Conservation (phyloP, 2,113 vertebrate genomes). For the Sphaerodactylus townsendi region DNA sequence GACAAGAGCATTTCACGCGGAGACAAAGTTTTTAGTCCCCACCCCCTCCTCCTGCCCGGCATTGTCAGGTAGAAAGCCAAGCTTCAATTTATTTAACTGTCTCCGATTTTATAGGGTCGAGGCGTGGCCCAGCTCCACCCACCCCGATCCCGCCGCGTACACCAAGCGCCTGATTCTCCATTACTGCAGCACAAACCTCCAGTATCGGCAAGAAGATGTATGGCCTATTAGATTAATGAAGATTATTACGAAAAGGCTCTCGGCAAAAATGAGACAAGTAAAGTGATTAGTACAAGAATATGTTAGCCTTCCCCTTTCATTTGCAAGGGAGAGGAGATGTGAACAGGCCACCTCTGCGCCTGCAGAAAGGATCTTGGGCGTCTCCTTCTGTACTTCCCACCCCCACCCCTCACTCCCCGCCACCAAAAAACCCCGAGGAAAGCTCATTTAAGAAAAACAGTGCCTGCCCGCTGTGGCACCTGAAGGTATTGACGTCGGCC, state of each 20-base stretch:
- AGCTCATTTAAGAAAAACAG: neutral
- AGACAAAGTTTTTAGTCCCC: too few species aligned
- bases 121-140: neutral
- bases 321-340: neutral
- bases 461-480: neutral
- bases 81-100: neutral
- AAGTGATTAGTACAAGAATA: conserved; percentile 20
- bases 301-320: neutral
- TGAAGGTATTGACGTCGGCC: neutral
- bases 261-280: conserved; percentile 5
- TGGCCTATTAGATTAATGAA: conserved; percentile 15
- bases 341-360: neutral
- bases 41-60: too few species aligned
- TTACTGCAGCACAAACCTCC: neutral
- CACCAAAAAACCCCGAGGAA: too few species aligned
- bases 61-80: neutral
- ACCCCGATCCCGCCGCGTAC: neutral
- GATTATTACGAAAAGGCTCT: conserved; percentile 17
- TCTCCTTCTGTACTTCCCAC: neutral
- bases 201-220: neutral
- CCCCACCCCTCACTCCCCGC: too few species aligned
- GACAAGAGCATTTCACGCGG: too few species aligned
- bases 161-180: neutral
- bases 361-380: neutral
- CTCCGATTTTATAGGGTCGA: neutral